phyloP scores from a whole-genome alignment of 2,797 vertebrate species.

The Rousettus madagascariensis region DNA sequence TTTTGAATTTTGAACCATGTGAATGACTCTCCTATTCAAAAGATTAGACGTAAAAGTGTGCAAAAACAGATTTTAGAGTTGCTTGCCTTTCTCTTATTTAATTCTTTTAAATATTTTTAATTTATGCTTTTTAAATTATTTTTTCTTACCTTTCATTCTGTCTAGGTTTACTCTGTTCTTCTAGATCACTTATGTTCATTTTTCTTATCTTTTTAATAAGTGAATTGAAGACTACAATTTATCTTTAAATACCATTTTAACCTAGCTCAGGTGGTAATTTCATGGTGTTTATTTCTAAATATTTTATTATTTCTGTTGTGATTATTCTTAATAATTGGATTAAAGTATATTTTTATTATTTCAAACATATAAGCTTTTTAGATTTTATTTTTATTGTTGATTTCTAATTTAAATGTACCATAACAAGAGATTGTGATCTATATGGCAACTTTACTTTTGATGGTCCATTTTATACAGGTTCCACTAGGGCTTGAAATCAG shows the following conservation, averaged over 20 bases:
- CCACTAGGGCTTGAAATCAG: neutral
- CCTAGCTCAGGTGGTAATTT: slow-evolving; percentile 22
- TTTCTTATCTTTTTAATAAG: neutral
- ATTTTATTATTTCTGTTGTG: slow-evolving; percentile 21
- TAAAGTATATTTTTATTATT: slow-evolving; percentile 39
- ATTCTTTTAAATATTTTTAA: neutral
- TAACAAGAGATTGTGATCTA: neutral
- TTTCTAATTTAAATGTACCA: neutral
- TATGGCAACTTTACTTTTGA: neutral
- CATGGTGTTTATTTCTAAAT: neutral
- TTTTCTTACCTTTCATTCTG: neutral
- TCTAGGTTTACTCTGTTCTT: neutral
- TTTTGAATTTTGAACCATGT: slow-evolving; percentile 14
- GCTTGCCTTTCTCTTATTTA: neutral
- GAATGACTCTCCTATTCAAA: neutral
- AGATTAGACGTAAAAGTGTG: neutral
- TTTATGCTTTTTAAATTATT: neutral
- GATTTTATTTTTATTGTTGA: neutral
- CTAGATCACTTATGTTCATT: neutral
- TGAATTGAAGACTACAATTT: neutral
- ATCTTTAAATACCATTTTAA: neutral
- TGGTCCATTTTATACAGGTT: neutral
- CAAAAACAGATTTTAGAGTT: neutral
- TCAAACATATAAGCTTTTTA: neutral
- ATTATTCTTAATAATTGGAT: slow-evolving; percentile 3